phyloP scores from a whole-genome alignment of 2,797 vertebrate genomes.

The Zalophus californianus region DNA sequence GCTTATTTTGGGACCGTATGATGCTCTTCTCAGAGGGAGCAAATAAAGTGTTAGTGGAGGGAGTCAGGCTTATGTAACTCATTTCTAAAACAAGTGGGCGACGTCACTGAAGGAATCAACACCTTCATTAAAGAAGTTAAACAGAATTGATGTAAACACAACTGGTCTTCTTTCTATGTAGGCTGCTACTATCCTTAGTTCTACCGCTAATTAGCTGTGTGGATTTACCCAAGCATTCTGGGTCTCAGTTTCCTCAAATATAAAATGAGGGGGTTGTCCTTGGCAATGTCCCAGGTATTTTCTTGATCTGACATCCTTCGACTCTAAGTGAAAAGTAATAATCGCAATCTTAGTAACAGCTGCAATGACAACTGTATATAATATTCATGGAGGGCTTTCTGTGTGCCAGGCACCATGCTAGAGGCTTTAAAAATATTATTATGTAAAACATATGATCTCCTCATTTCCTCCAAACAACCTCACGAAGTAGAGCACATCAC shows the following conservation, averaged over 20 bases:
- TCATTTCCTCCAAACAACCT: not conserved
- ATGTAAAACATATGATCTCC: slow-evolving; percentile 21
- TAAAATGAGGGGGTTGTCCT: not conserved
- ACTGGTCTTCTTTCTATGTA: slow-evolving; percentile 42
- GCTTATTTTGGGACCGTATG: slow-evolving; percentile 80
- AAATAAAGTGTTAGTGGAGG: slow-evolving; percentile 72
- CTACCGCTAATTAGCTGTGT: slow-evolving; percentile 12
- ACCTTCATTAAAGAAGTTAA: slow-evolving; percentile 74
- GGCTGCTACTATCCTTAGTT: slow-evolving; percentile 41
- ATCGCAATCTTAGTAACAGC: not conserved
- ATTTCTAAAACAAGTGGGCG: slow-evolving; percentile 78
- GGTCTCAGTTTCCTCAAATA: slow-evolving; percentile 59
- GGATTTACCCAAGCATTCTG: not conserved
- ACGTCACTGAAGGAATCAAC: slow-evolving; percentile 73
- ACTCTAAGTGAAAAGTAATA: not conserved
- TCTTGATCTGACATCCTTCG: not conserved
- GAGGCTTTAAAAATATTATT: slow-evolving; percentile 40
- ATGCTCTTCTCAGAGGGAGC: slow-evolving; percentile 78
- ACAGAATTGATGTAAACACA: slow-evolving; percentile 71
- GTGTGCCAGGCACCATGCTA: not conserved
- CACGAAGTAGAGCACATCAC: not conserved
- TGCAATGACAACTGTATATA: not conserved
- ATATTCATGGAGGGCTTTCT: not conserved
- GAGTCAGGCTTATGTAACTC: slow-evolving; percentile 71
- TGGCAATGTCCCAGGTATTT: not conserved